A percentile compares a stretch with the other conserved stretches of the same genome.
Conservation (phyloP, 2,888 invertebrate species). For the Hypolimnas misippus region DNA sequence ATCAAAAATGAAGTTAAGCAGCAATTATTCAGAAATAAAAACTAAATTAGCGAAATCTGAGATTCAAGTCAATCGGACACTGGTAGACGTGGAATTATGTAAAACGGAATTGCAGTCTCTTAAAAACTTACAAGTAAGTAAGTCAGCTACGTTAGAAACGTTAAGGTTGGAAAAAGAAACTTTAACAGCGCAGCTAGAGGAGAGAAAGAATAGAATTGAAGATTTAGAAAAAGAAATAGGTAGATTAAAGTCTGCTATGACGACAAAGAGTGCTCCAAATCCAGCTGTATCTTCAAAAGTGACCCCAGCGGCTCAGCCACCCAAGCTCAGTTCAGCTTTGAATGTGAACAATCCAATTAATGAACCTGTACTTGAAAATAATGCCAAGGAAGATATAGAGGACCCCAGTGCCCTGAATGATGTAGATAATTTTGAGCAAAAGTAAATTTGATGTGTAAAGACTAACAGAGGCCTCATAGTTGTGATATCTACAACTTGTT, state of each 20-base stretch:
- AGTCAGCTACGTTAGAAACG: conserved; percentile 72
- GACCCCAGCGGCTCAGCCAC: conserved; percentile 71
- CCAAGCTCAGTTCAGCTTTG: conserved; percentile 67
- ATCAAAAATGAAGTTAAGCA: conserved; percentile 61
- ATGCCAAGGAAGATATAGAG: conserved; percentile 80
- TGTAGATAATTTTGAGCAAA: conserved; percentile 69
- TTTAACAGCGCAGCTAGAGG: conserved; percentile 65
- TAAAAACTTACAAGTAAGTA: conserved; percentile 77
- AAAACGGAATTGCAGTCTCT: conserved; percentile 76
- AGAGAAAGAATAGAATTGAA: conserved; percentile 70
- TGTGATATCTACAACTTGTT: conserved; percentile 43
- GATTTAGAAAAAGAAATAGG: conserved; percentile 72
- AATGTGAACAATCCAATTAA: conserved; percentile 65
- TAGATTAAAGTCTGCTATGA: conserved; percentile 63
- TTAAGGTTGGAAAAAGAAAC: conserved; percentile 75
- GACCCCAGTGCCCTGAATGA: conserved; percentile 72
- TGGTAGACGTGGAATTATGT: conserved; percentile 71
- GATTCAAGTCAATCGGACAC: conserved; percentile 67
- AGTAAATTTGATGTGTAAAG: conserved; percentile 48
- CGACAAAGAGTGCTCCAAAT: conserved; percentile 66
- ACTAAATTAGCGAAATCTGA: conserved; percentile 64
- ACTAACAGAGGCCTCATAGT: conserved; percentile 39
- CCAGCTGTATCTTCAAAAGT: conserved; percentile 62
- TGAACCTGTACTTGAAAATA: conserved; percentile 72
- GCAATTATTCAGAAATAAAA: conserved; percentile 60